Percentiles rank a stretch among this genome's conserved stretches.
These are phyloP conservation scores for Dendrolimus houi DNA, from an alignment of 2,888 invertebrate genomes.

Conservation along the genomic window DNA sequence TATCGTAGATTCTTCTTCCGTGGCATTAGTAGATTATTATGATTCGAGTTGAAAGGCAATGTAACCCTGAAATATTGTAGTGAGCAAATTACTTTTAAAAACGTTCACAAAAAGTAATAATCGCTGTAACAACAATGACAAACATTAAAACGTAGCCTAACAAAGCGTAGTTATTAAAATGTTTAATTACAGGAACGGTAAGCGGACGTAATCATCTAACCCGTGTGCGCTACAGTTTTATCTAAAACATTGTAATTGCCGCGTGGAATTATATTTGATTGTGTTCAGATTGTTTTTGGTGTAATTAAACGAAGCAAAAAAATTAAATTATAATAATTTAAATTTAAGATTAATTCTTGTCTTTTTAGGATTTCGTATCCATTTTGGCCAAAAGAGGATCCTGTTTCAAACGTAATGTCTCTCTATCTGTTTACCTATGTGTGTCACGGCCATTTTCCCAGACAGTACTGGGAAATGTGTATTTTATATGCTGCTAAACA, in stretches of 20 bases:
- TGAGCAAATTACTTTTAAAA: slow-evolving; percentile 1
- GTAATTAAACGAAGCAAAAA: neutral
- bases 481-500: no score
- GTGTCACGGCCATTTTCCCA: no score
- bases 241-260: slow-evolving; percentile 59
- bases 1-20: no score
- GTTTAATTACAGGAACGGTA: slow-evolving; percentile 73
- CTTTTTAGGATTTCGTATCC: no score
- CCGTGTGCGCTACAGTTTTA: slow-evolving; percentile 63
- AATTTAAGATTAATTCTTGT: no score
- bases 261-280: slow-evolving; percentile 31
- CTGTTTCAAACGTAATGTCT: no score
- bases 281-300: slow-evolving; percentile 10
- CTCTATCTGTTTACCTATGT: no score
- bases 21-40: no score
- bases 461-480: no score
- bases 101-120: slow-evolving; percentile 4
- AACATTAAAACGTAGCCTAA: slow-evolving; percentile 31
- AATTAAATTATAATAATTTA: no score
- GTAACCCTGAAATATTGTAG: neutral
- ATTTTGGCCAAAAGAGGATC: no score
- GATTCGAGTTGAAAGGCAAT: no score
- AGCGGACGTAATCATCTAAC: slow-evolving; percentile 53
- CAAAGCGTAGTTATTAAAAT: slow-evolving; percentile 59
- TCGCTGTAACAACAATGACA: slow-evolving; percentile 11